Evolutionary conservation across 2,797 vertebrate genomes (phyloP), one percentile per base, ranked within the genome.

Genomic region (Parauchenoglanis ngamensis): DNA sequence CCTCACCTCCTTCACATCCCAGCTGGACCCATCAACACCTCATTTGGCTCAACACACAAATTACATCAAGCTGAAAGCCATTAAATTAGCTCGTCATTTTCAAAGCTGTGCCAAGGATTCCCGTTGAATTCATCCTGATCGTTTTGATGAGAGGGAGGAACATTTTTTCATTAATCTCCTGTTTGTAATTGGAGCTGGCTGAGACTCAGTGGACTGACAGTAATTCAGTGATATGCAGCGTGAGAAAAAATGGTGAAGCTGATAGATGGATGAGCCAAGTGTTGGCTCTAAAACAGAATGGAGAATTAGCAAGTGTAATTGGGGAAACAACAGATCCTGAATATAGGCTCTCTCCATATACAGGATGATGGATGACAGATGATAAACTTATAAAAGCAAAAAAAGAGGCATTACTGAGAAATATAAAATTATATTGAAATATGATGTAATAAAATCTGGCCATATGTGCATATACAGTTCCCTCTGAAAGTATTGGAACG

Each of bases 101-200:
- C 79, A 80, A 70, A 81, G 86, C 84, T 3, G 63, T 87, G 86
- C 85, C 87, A 87, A 87, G 89, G 80, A 76, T 86, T 87, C 88
- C 87, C 79, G 75, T 83, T 90, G 89, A 89, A 90, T 90, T 86
- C 59, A 87, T 89, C 86, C 86, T 75, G 79, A 91, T 90, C 49
- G n/a, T 68, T 80, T 76, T 85, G 80, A 89, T 87, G 68, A 89
- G 63, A 77, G 84, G 85, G 76, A 86, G 68, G 88, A 75, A 70
- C 4, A 1, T 79, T 86, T 86, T 90, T 91, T 80, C 54, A 85
- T 86, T 87, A 77, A 91, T 89, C 88, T 90, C 76, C 89, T 89
- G 87, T 90, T 90, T 89, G 81, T 89, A 89, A 90, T 86, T 85
- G 23, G 63, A 84, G 85, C 90, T 86, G 81, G 52, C 87, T 85